Evolutionary conservation across 2,113 vertebrate species (phyloP), one percentile per base, ranked within the genome.

Genomic region (Sclerurus mexicanus): DNA sequence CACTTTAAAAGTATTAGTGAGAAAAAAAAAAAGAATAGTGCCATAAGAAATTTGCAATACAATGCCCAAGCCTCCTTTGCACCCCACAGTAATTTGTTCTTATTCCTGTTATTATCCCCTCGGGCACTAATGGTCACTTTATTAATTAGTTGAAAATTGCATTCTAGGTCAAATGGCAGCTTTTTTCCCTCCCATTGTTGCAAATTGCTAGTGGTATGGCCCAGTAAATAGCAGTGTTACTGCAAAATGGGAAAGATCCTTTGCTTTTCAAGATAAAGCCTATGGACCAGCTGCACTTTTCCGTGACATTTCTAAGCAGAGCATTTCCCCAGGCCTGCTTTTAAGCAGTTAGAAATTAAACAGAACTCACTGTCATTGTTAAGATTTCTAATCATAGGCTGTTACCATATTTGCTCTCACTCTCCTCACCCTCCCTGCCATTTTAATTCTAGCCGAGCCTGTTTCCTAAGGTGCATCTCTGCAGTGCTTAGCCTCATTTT

Each of bases 51-150:
- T 98, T 98, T 98, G 97, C 97, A 98, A 96, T 97, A 98, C 97
- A 98, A 98, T 97, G 96, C 87, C 89, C 62, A 50, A 89, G 89
- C 93, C 96, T 96, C 94, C 95, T 97, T 96, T 96, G 95, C 94
- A 96, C 94, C 96, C 96, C 95, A 75, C 52, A 95, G 96, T 96
- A 97, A 98, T 98, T 98, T 97, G 97, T 97, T 97, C 97, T 97
- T 97, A 98, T 96, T 97, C 97, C 97, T 97, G 97, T 97, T 98
- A 98, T 98, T 98, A 98, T 98, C 97, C 97, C 96, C 96, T 97
- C 88, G 96, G 96, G 97, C 94, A 96, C 96, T 98, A 98, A 98
- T 98, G 97, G 97, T 98, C 97, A 98, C 97, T 98, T 98, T 97
- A 98, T 98, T 98, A 98, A 97, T 98, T 98, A 97, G 97, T 92